Base-by-base conservation (phyloP, 2,888 invertebrate genomes). In the Chloromyia formosa region DNA sequence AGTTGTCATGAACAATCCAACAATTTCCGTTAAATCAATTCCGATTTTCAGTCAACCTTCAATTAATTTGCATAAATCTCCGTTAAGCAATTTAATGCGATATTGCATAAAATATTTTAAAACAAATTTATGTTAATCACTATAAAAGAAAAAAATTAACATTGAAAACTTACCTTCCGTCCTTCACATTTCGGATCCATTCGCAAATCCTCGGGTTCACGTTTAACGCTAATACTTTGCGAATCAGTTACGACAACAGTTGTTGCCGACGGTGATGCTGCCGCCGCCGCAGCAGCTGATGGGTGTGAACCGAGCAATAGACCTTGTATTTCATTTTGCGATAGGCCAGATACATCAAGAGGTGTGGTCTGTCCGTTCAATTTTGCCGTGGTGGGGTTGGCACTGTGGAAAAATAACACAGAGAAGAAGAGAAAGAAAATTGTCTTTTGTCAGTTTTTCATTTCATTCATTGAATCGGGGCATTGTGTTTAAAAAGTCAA, bases 301-400 rank as follows among this genome's bases (percentile, higher is more conserved):
- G 85, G 84, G 84, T 86, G 86, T 82, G 85, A 83, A 81, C 86
- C 85, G 80, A 86, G 84, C 81, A 86, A 81, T 82, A 86, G 82
- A 82, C 85, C 86, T 85, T 86, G 86, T 81, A 86, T 85, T 83
- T 86, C 86, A 84, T 85, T 86, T 82, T 86, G 85, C 83, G 86
- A 86, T 84, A 86, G 85, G 83, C 85, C 83, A 81, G 85, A 84
- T 80, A 86, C 85, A 81, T 86, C 86, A 79, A 86, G 83, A 83
- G 85, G 85, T 83, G 85, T 85, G 85, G 86, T 84, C 82, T 86
- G 86, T 79, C 86, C 86, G 80, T 86, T 86, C 78, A 86, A 80
- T 78, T 86, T 86, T 79, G 81, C 78, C 78, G 82, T 80, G 79
- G 83, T 83, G 80, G 83, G 81, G 80, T n/a, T 42, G 20, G 83